Evolutionary conservation across 2,113 vertebrate genomes (phyloP).

Genomic region (Sorex fumeus): DNA sequence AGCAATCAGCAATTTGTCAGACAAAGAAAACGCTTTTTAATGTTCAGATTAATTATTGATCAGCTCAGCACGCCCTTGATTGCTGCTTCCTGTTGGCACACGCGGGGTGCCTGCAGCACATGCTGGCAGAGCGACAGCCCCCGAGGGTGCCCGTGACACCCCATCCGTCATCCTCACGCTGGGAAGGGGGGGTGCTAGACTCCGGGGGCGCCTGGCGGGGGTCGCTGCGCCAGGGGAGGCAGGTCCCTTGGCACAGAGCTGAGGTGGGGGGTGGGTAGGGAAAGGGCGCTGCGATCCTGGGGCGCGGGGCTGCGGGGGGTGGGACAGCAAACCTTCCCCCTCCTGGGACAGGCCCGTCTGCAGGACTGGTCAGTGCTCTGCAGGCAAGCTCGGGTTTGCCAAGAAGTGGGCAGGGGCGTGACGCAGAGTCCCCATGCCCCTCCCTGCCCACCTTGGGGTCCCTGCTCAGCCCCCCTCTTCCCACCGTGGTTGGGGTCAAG

Average conservation of each 20-base stretch:
- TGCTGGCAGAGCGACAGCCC: neutral
- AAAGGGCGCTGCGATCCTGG: rapidly evolving
- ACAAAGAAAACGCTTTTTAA: slow-evolving; percentile 86
- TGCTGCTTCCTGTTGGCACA: slow-evolving; percentile 70
- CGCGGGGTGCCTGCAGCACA: slow-evolving; percentile 77
- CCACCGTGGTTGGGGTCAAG: too few species aligned
- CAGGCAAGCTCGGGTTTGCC: too few species aligned
- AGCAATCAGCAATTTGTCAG: slow-evolving; percentile 82
- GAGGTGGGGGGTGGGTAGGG: rapidly evolving
- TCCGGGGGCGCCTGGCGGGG: rapidly evolving
- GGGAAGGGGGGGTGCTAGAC: neutral
- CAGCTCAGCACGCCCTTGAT: slow-evolving; percentile 68
- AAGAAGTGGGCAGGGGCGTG: too few species aligned
- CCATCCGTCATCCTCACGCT: slow-evolving; percentile 86
- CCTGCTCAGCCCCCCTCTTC: too few species aligned
- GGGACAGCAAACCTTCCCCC: too few species aligned
- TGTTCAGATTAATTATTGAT: slow-evolving; percentile 90
- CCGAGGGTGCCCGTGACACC: slow-evolving; percentile 76
- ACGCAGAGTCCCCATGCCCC: too few species aligned
- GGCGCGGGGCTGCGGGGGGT: neutral
- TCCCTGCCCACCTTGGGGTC: too few species aligned
- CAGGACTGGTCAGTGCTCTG: too few species aligned
- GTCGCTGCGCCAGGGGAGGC: too few species aligned
- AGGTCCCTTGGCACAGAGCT: too few species aligned
- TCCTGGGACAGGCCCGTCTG: too few species aligned